Evolutionary conservation across 2,113 vertebrate genomes (phyloP).

Genomic region (Sphyrna mokarran): DNA sequence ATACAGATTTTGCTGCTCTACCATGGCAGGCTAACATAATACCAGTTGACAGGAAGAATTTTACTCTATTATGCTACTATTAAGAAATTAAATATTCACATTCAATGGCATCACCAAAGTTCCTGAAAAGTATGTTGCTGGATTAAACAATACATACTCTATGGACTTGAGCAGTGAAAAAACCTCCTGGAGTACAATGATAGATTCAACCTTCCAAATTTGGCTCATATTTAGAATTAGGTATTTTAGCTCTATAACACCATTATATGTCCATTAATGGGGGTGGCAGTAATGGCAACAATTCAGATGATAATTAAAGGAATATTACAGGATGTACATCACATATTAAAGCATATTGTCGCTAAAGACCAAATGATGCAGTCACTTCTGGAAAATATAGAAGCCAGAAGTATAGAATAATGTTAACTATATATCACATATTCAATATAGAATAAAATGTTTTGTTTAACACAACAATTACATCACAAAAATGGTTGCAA

Average conservation of each 20-base stretch:
- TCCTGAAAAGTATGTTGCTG: background rate
- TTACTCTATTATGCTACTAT: background rate
- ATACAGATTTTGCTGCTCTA: background rate
- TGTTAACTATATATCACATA: background rate
- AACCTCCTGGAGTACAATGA: background rate
- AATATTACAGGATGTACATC: background rate
- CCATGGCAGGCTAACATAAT: background rate
- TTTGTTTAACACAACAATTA: background rate
- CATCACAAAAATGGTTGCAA: background rate
- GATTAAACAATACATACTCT: background rate
- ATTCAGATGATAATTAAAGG: background rate
- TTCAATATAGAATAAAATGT: background rate
- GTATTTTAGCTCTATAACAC: background rate
- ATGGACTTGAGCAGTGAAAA: background rate
- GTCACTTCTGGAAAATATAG: background rate
- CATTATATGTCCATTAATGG: background rate
- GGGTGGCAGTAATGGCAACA: background rate
- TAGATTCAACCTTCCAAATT: background rate
- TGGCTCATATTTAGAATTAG: background rate
- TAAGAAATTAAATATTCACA: background rate
- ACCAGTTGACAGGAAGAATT: background rate
- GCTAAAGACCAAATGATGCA: background rate
- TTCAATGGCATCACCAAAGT: background rate
- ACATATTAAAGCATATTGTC: background rate
- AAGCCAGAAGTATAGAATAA: background rate